Evolutionary conservation across 2,888 invertebrate genomes (phyloP), one percentile per base, ranked within the genome.

Genomic region (Spicauda simplicius): DNA sequence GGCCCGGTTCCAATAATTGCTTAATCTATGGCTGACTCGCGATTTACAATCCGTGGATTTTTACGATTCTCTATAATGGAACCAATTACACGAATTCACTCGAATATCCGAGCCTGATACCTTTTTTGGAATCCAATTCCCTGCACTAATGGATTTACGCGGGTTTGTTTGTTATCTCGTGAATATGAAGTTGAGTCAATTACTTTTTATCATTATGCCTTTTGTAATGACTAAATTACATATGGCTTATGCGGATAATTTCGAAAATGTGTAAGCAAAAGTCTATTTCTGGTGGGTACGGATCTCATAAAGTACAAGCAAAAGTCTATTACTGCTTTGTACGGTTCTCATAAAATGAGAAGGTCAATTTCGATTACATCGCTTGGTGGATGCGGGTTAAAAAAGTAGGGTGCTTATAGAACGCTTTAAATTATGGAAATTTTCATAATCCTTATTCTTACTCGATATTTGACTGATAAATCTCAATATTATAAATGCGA

Each of bases 11-110:
- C 53, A 65, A 59, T 59, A 59, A 65, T 65, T 59, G 59, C 65
- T 59, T 65, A 65, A 65, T 65, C 65, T 59, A 65, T 54, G 54
- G 54, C 54, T 52, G 41, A 65, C 48, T 65, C 59, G 33, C 41
- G 59, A 18, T 45, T 59, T 25, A 59, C 45, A 53, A 59, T 65
- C 54, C 59, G 54, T 19, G 37, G 48, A 30, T 53, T 61, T 65
- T 65, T 65, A 54, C 65, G 54, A 59, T 59, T 59, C 65, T 48
- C 59, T n/a, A 59, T 59, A 65, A 65, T 66, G 65, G 65, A 66
- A 66, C 59, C 65, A 66, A 66, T 66, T 66, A 66, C 33, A 48
- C 59, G 65, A 66, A 60, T 16, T 66, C 65, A 19, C 16, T 59
- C 65, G 65, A 54, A 25, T 25, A 25, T 25, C 25, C 41, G 19